These are phyloP conservation scores for Gasterosteus aculeatus DNA, from an alignment of 2,113 vertebrate genomes.

Conservation along the genomic window DNA sequence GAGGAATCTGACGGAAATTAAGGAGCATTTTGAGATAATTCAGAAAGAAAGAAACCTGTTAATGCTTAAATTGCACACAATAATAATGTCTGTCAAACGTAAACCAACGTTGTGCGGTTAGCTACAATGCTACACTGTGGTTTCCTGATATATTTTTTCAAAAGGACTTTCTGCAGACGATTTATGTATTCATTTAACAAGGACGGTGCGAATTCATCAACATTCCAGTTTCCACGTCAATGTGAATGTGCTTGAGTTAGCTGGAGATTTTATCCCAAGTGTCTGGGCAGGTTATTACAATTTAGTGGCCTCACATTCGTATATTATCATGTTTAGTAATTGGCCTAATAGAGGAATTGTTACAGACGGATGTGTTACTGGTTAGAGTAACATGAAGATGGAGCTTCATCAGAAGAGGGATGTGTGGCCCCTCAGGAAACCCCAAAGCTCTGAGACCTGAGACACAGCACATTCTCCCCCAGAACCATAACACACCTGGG, in stretches of 20 bases:
- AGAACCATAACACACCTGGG: conserved; percentile 63
- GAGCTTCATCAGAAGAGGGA: conserved; percentile 16
- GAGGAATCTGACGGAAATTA: background rate
- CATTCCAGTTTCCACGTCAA: background rate
- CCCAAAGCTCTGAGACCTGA: conserved; percentile 51
- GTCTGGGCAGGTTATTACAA: background rate
- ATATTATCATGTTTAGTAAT: background rate
- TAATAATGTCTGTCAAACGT: too few relatives aligned
- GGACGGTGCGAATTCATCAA: background rate
- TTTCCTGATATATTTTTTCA: background rate
- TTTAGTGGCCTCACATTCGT: background rate
- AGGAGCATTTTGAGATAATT: background rate
- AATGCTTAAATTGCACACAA: too few relatives aligned
- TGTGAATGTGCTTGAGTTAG: background rate
- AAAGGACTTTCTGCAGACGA: background rate
- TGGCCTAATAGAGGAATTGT: background rate
- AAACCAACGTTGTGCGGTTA: too few relatives aligned
- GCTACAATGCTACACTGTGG: too few relatives aligned
- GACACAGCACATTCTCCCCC: conserved; percentile 61
- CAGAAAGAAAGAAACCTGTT: background rate
- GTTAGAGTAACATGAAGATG: background rate
- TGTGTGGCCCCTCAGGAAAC: conserved; percentile 23
- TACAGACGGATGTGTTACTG: background rate
- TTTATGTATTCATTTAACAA: background rate
- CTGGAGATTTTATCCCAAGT: background rate